A percentile compares a stretch with the other conserved stretches of the same genome.
phyloP scores from a whole-genome alignment of 2,113 vertebrate species.

The Channa maculata region DNA sequence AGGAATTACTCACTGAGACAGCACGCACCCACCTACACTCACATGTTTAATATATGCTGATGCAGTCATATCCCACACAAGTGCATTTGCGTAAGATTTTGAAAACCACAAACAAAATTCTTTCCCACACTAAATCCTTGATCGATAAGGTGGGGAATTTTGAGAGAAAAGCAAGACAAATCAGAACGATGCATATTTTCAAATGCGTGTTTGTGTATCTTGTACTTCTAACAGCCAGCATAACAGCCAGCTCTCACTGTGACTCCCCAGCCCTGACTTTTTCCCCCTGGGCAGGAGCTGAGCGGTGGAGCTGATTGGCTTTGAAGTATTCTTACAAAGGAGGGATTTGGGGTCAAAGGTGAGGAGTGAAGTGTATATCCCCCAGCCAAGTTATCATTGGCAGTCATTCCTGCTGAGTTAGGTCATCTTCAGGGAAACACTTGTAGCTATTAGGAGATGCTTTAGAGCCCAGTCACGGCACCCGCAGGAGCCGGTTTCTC shows the following conservation, averaged over 20 bases:
- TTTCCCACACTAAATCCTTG: conserved; percentile 54
- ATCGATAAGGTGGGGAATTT: conserved; percentile 4
- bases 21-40: conserved; percentile 49
- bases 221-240: conserved; percentile 54
- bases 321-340: conserved; percentile 77
- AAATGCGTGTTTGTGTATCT: conserved; percentile 33
- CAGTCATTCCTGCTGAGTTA: conserved; percentile 67
- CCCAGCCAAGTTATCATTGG: conserved; percentile 53
- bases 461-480: conserved; percentile 45
- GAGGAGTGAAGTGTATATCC: conserved; percentile 61
- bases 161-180: conserved; percentile 10
- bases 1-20: conserved; percentile 64
- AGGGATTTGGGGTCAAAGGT: conserved; percentile 62
- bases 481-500: conserved; percentile 55
- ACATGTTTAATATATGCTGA: conserved; percentile 37
- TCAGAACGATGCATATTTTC: conserved; percentile 6
- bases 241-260: conserved; percentile 50
- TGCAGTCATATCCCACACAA: conserved; percentile 49
- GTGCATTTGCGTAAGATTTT: conserved; percentile 15
- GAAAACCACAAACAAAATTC: conserved; percentile 41
- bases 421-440: conserved; percentile 64
- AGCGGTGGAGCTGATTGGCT: conserved; percentile 62
- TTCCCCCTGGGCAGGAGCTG: conserved; percentile 64
- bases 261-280: conserved; percentile 58
- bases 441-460: conserved; percentile 40